phyloP scores from a whole-genome alignment of 2,113 vertebrate species.

The Nerophis lumbriciformis region DNA sequence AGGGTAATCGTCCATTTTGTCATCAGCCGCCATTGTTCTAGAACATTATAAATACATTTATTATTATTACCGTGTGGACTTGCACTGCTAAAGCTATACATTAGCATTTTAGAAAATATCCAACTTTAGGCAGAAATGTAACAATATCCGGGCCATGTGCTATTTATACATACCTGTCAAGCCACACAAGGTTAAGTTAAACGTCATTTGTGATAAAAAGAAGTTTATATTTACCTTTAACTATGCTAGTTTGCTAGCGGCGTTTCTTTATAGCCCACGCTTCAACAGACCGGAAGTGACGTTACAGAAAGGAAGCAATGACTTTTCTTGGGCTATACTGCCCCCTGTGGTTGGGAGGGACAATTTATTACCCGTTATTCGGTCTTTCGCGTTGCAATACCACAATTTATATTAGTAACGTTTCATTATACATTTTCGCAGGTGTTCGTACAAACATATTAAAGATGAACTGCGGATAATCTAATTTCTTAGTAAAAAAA shows the following conservation, averaged over 20 bases:
- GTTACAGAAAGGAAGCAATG: rapidly evolving
- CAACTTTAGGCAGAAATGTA: background rate
- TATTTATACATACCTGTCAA: background rate
- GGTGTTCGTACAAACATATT: no score
- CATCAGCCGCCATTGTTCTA: slow-evolving; percentile 65
- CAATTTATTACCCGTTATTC: no score
- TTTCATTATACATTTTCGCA: no score
- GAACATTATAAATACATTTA: background rate
- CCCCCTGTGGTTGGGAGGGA: slow-evolving; percentile 25
- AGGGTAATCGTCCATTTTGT: slow-evolving; percentile 79
- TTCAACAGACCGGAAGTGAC: slow-evolving; percentile 24
- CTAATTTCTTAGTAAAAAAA: slow-evolving; percentile 53
- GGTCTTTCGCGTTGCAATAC: background rate
- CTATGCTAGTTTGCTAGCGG: background rate
- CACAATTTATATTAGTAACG: no score
- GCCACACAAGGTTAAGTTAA: no score
- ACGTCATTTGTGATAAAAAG: background rate
- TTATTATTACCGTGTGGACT: no score
- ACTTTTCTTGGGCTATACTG: slow-evolving; percentile 6
- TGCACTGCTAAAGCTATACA: background rate
- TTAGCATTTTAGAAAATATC: background rate
- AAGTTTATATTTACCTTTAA: background rate
- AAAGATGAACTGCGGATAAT: no score
- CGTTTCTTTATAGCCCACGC: background rate
- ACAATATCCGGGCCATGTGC: background rate